Base-by-base conservation (phyloP, 2,113 vertebrate genomes). In the Oncorhynchus masou region DNA sequence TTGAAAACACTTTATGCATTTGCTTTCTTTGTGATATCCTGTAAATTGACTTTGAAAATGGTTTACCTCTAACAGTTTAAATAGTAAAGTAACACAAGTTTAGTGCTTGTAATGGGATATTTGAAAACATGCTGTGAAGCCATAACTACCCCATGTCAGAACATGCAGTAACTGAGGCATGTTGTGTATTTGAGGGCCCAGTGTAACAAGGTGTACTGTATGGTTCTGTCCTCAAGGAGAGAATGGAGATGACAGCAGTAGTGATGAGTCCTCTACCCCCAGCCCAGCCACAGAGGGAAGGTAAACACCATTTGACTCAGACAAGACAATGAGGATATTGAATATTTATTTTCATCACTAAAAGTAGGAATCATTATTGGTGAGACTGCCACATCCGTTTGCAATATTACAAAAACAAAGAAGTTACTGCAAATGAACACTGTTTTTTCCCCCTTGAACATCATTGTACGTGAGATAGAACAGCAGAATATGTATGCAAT, bases 241-340 rank as follows among this genome's bases (percentile, higher is more conserved):
- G 80, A 97, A 96, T 39, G 87, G 93, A 86, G 96, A 98, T 71
- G 96, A 96, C 64, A 99, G 96, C 89, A 96, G 95, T 76, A 97
- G 98, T 84, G 97, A 99, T 59, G 97, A 94, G 66, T 96, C 96
- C 5, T 96, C 96, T 4, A 89, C 94, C 29, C 88, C 93, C 29
- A 98, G 97, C 77, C 96, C 96, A 1, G 95, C 95, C 27, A 83
- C 95, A 16, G 98, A 98, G 86, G 95, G 96, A 84, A 95, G 96
- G 98, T 98, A 89, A 93, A 64, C 8, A 59, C 31, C 34, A 45
- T 45, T 45, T 45, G 39, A 45, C 8, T 45, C 51, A n/a, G 49
- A 7, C 20, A 49, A n/a, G 39, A 60, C 57, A 16, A 16, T 19
- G 15, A 9, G n/a, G 22, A n/a, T 64, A 64, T 64, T 24, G 60